phyloP scores from a whole-genome alignment of 2,113 vertebrate genomes.

The Embiotoca jacksoni region DNA sequence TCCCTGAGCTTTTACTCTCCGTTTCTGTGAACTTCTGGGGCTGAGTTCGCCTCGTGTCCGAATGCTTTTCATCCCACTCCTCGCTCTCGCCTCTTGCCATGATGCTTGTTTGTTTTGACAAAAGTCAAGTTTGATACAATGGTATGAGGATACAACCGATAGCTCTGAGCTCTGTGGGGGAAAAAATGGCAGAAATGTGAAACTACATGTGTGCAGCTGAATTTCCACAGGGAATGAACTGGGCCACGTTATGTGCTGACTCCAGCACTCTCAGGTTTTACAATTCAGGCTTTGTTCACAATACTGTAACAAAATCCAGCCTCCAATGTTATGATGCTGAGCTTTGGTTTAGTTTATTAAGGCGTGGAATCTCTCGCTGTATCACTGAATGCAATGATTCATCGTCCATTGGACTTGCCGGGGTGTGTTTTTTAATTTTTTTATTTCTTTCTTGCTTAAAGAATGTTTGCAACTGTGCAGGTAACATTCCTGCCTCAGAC shows the following conservation, averaged over 20 bases:
- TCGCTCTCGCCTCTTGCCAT: constrained; percentile 61
- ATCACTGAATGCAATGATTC: neutral
- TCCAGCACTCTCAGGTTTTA: neutral
- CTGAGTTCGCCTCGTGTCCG: constrained; percentile 42
- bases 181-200: neutral
- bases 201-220: no score
- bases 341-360: neutral
- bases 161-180: constrained; percentile 18
- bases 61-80: constrained; percentile 56
- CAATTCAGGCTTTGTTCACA: constrained; percentile 26
- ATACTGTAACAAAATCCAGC: neutral
- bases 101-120: neutral
- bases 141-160: neutral
- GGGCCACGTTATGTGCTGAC: neutral
- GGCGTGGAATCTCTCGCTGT: neutral
- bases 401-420: neutral
- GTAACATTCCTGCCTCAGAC: constrained; percentile 35
- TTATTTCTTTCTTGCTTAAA: neutral
- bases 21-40: constrained; percentile 11
- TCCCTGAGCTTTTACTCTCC: neutral
- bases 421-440: constrained; percentile 14
- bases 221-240: constrained; percentile 12
- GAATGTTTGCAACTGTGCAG: constrained; percentile 10
- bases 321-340: constrained; percentile 1
- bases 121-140: neutral